These are phyloP conservation scores for Aphelenchoides fujianensis DNA, from an alignment of 1,140 invertebrate genomes.

Conservation along the genomic window DNA sequence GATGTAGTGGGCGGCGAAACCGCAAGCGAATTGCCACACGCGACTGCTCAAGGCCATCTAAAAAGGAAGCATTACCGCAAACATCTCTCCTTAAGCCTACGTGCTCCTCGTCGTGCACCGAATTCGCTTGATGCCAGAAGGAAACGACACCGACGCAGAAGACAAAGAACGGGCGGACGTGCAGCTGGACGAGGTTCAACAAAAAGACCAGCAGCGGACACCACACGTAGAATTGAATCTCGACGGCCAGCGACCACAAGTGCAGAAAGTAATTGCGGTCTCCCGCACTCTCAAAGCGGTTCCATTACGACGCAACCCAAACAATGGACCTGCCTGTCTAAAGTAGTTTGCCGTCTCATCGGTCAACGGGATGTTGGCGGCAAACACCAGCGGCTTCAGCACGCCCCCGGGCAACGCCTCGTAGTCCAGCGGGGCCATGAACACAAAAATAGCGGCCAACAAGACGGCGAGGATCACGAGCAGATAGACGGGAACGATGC, in stretches of 20 bases:
- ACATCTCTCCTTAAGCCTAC: too few species aligned
- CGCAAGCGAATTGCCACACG: slow-evolving; percentile 2
- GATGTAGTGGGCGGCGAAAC: slow-evolving; percentile 1
- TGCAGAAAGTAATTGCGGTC: neutral
- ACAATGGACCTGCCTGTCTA: neutral
- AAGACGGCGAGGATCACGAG: neutral
- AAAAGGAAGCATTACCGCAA: too few species aligned
- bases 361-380: neutral
- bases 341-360: neutral
- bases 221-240: slow-evolving; percentile 1
- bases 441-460: slow-evolving; percentile 1
- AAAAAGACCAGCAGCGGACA: neutral
- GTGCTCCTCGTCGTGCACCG: neutral
- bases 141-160: neutral
- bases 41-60: neutral
- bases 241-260: neutral
- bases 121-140: neutral
- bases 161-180: neutral
- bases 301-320: neutral
- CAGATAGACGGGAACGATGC: neutral
- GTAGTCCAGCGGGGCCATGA: neutral
- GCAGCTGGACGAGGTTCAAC: neutral
- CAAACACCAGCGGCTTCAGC: neutral
- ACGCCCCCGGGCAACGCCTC: neutral
- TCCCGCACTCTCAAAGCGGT: neutral